These are phyloP conservation scores for Epiblema foenella DNA, from an alignment of 2,888 invertebrate genomes.

Conservation along the genomic window DNA sequence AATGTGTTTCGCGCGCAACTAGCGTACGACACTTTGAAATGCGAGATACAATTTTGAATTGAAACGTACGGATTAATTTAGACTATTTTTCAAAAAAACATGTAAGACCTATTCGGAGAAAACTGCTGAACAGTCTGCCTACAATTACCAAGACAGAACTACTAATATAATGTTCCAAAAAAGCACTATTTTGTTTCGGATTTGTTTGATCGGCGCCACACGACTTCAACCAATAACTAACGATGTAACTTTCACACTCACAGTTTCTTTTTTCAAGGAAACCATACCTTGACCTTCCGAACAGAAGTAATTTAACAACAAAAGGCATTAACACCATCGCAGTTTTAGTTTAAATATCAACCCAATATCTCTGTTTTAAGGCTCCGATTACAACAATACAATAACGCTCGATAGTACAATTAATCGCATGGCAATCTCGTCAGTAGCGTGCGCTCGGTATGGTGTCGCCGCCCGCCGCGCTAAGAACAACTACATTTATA, in stretches of 20 bases:
- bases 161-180: no score
- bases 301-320: constrained; percentile 1
- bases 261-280: constrained; percentile 10
- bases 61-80: no score
- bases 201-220: neutral
- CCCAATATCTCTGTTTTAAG: neutral
- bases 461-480: constrained; percentile 57
- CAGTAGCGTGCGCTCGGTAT: constrained; percentile 57
- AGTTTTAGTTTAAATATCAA: neutral
- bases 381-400: neutral
- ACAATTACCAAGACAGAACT: no score
- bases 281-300: constrained; percentile 22
- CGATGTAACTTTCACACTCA: constrained; percentile 8
- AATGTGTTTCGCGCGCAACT: no score
- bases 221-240: neutral
- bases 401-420: neutral
- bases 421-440: neutral
- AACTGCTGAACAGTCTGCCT: no score
- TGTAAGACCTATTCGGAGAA: no score
- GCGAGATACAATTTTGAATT: no score
- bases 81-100: no score
- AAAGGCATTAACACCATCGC: neutral
- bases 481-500: neutral
- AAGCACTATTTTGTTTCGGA: neutral
- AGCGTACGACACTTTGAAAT: no score